These are phyloP conservation scores for Tortricodes alternella DNA, from an alignment of 2,888 invertebrate genomes.

Conservation along the genomic window DNA sequence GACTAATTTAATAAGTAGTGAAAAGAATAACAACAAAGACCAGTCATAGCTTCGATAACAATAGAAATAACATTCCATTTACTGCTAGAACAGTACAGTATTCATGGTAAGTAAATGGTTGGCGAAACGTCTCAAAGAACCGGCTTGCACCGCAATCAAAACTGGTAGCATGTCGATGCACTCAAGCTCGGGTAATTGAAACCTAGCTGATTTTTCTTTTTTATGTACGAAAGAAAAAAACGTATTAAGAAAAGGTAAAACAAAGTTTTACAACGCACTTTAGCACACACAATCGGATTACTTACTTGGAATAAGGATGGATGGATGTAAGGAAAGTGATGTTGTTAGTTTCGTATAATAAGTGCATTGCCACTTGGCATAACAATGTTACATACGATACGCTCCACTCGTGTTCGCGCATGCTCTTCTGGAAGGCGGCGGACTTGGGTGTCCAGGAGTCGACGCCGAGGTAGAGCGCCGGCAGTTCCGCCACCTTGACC, in stretches of 20 bases:
- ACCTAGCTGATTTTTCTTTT: conserved; percentile 46
- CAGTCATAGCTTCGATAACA: neutral
- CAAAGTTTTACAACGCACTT: conserved; percentile 18
- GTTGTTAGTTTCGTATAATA: conserved; percentile 19
- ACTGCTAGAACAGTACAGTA: neutral
- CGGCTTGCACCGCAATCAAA: conserved; percentile 46
- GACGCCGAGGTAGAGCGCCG: conserved; percentile 87
- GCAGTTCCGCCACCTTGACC: conserved; percentile 82
- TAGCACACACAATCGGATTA: conserved; percentile 38
- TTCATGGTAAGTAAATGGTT: conserved; percentile 9
- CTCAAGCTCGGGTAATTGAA: conserved; percentile 40
- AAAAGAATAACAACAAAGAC: neutral
- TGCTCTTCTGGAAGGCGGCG: conserved; percentile 79
- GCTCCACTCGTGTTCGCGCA: conserved; percentile 83
- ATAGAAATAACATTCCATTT: neutral
- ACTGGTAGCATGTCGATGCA: conserved; percentile 57
- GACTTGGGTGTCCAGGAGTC: conserved; percentile 90
- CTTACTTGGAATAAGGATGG: neutral
- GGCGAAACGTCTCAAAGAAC: conserved; percentile 41
- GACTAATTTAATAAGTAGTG: neutral
- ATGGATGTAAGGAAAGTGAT: conserved; percentile 3
- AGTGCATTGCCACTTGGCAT: conserved; percentile 18
- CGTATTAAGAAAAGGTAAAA: neutral
- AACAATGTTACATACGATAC: conserved; percentile 76
- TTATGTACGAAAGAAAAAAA: conserved; percentile 20